Evolutionary conservation across 2,113 vertebrate genomes (phyloP).

Genomic region (Microtus pennsylvanicus): DNA sequence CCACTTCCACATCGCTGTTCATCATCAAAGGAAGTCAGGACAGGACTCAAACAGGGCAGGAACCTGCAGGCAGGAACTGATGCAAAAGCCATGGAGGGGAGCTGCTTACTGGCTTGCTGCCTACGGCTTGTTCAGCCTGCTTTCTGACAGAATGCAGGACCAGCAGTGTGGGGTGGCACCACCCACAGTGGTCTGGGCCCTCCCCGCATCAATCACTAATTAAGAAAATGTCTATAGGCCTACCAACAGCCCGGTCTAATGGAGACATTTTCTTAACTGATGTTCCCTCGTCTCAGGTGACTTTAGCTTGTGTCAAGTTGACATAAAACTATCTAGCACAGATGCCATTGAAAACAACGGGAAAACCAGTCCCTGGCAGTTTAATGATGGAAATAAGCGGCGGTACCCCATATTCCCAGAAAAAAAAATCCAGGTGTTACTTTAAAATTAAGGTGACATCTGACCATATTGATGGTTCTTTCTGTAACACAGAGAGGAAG

Average conservation of each 20-base stretch:
- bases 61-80: not conserved
- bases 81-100: not conserved
- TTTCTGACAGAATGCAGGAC: not conserved
- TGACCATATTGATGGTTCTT: not conserved
- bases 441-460: not conserved
- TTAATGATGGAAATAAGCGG: not conserved
- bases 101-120: not conserved
- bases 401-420: slow-evolving; percentile 45
- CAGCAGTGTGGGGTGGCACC: not conserved
- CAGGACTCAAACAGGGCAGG: not conserved
- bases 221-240: not conserved
- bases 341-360: not conserved
- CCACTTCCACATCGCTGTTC: not conserved
- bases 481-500: not conserved
- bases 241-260: not conserved
- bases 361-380: slow-evolving; percentile 36
- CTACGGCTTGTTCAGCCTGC: not conserved
- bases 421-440: not conserved
- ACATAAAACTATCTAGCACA: not conserved
- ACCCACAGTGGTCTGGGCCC: not conserved
- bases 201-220: not conserved
- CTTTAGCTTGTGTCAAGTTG: not conserved
- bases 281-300: too few relatives aligned
- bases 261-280: not conserved
- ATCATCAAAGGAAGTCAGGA: not conserved